Evolutionary conservation across 2,888 invertebrate genomes (phyloP), one percentile per base, ranked within the genome.

Genomic region (Arge pagana): DNA sequence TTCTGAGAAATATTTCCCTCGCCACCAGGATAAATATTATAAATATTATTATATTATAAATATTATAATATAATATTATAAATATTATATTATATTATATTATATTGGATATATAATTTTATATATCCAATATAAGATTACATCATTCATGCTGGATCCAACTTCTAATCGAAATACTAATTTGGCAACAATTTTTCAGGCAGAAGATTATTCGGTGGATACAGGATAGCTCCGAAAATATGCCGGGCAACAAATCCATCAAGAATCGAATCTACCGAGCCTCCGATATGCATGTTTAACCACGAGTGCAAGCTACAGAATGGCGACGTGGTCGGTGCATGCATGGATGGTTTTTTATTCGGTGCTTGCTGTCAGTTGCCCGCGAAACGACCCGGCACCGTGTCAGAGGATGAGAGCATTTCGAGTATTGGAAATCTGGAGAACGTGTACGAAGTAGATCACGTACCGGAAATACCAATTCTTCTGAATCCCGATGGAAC

Each of bases 201-300:
- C 39, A 65, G 87, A 72, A 91, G 89, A 77, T 78, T 91, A 39
- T 93, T 92, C 72, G 92, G 92, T 4, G 92, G 93, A 6, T 92
- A 93, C 76, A 82, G 89, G 70, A 93, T 93, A 80, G 89, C 90
- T 10, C 92, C 92, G 3, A 85, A 87, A 59, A 84, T 86, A 61
- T 93, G 93, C 77, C 86, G 87, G 66, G 86, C 90, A 15, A 83
- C 87, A 4, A 83, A 85, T 30, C 79, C 85, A 15, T 81, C 79
- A 28, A 71, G 80, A 59, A 80, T 82, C 36, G 83, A 85, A 63
- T 79, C 81, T 3, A 80, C 81, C 62, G 87, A 88, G 1, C 87
- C 87, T 31, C 89, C 88, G 30, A 87, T 92, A 67, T 94, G 94
- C 77, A 94, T 94, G 94, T 95, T 94, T 80, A 93, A 94, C 78